Evolutionary conservation across 2,797 vertebrate genomes (phyloP), one percentile per base, ranked within the genome.

Genomic region (Decapterus maruadsi): DNA sequence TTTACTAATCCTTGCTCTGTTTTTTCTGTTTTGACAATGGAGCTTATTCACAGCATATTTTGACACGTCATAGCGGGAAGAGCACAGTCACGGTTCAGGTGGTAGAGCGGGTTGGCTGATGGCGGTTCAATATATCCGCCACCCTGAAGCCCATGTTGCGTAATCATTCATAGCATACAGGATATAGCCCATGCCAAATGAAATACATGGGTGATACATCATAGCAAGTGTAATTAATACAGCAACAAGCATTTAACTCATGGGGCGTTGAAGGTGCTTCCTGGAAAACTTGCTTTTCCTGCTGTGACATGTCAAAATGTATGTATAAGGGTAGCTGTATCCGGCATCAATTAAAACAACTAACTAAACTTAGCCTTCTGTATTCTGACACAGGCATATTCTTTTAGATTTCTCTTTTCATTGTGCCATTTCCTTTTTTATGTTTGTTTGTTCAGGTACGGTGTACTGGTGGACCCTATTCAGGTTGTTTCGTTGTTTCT

Each of bases 391-490:
- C 1, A 29, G 6, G 19, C 9, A 34, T 4, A n/a, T 64, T 1
- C 0, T 34, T 20, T 63, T 34, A 34, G 31, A 34, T 34, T 31
- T 1, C 48, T 0, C 14, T 40, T 57, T 46, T 61, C n/a, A 40
- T 43, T 63, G 3, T 22, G 5, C 0, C 20, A 4, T 71, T 9
- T 36, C 3, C 17, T 19, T 26, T 57, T 19, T 29, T 1, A 14
- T 34, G 20, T 43, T 48, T 22, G 1, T 10, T n/a, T 67, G 2
- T 46, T 26, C 81, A 98, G 97, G 89, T 96, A 98, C 2, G 97
- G 97, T 5, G 86, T 98, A 73, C 87, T 98, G 77, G 97, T 98
- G 81, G 97, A 98, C 63, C 97, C 97, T 2, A 96, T 98, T 90
- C 96, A 97, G 89, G 96, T 98, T 81, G 86, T 97, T 59, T 97